Conservation (phyloP, 2,888 invertebrate genomes). For the Hydrotaea diabolus region DNA sequence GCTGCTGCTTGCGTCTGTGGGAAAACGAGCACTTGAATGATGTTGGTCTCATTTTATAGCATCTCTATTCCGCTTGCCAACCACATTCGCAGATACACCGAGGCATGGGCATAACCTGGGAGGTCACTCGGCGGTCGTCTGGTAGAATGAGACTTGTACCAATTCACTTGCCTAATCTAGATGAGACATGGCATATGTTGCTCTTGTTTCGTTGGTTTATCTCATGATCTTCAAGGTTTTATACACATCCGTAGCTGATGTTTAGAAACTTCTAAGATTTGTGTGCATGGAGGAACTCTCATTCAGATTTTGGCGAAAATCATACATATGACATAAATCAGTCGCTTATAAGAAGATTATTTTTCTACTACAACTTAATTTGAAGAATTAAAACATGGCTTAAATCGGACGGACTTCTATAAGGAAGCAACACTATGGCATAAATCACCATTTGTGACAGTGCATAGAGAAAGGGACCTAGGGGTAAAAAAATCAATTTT, state of each 20-base stretch:
- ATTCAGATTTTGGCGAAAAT: too few relatives aligned
- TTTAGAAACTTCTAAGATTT: slow-evolving; percentile 15
- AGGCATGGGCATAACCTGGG: slow-evolving; percentile 50
- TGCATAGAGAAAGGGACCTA: too few relatives aligned
- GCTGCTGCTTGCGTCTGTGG: slow-evolving; percentile 52
- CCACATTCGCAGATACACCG: neutral
- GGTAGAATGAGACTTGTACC: neutral
- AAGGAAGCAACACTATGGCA: too few relatives aligned
- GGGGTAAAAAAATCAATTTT: too few relatives aligned
- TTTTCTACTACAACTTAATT: too few relatives aligned
- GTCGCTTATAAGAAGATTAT: too few relatives aligned
- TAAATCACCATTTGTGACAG: too few relatives aligned
- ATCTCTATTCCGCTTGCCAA: slow-evolving; percentile 51
- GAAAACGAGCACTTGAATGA: neutral
- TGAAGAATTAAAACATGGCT: too few relatives aligned
- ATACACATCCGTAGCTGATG: slow-evolving; percentile 11
- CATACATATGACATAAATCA: too few relatives aligned
- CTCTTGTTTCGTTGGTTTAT: slow-evolving; percentile 8
- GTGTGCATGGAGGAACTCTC: too few relatives aligned
- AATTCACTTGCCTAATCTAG: slow-evolving; percentile 22
- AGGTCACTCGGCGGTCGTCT: slow-evolving; percentile 52
- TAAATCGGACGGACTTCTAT: too few relatives aligned
- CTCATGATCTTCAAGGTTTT: slow-evolving; percentile 14
- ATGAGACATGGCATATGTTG: slow-evolving; percentile 4
- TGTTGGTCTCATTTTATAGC: slow-evolving; percentile 55